Percentiles rank a stretch among this genome's conserved stretches.
Evolutionary conservation across 2,888 invertebrate species (phyloP).

Genomic region (Flexamia atlantica): DNA sequence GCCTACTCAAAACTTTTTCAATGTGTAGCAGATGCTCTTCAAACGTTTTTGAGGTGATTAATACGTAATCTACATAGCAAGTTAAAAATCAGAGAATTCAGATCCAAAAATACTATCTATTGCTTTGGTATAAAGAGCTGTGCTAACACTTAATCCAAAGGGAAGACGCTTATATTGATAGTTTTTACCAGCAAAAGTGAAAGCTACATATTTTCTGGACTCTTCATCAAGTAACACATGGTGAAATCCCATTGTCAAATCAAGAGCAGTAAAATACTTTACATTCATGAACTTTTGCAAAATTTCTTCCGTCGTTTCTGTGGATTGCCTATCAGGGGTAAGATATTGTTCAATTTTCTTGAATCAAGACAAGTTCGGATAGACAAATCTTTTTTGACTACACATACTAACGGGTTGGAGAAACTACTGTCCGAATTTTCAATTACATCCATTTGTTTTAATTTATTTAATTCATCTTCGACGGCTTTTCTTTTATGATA

Average conservation of each 20-base stretch:
- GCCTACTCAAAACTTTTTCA: background rate
- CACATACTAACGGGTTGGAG: background rate
- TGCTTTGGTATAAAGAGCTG: background rate
- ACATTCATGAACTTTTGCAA: background rate
- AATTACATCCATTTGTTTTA: too few relatives aligned
- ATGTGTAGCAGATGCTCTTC: background rate
- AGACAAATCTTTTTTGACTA: background rate
- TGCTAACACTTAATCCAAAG: background rate
- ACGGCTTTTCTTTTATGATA: too few relatives aligned
- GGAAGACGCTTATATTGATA: background rate
- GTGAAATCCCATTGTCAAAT: background rate
- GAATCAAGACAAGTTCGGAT: background rate
- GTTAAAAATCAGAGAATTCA: background rate
- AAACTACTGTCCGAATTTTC: too few relatives aligned
- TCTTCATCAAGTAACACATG: background rate
- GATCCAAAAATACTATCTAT: background rate
- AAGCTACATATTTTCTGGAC: conserved; percentile 1
- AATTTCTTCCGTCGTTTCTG: background rate
- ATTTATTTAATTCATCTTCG: too few relatives aligned
- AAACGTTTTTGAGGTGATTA: background rate
- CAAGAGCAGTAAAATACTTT: background rate
- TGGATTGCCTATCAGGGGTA: background rate
- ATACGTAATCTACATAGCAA: background rate
- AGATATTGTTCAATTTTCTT: background rate
- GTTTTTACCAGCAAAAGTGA: background rate